Evolutionary conservation across 2,797 vertebrate species (phyloP), one percentile per base, ranked within the genome.

Genomic region (Gila robusta): DNA sequence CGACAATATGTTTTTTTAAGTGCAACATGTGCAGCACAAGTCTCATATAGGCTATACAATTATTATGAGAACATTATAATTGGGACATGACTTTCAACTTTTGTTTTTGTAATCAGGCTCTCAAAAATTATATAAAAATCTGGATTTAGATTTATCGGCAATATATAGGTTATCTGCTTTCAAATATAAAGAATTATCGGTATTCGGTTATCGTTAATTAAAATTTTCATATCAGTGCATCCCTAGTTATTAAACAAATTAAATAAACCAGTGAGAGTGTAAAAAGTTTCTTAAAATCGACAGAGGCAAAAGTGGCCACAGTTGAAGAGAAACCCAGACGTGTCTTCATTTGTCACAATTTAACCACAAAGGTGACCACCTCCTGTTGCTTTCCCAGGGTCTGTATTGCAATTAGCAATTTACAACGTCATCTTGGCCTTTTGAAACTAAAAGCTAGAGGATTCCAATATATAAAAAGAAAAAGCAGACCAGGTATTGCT

Each of bases 291-390:
- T 21, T 3, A 23, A 35, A 35, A 47, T 35, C 26, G 9, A 52
- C 72, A 74, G 17, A 7, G 3, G 10, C 5, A 11, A 56, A 37
- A 37, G 19, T 52, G 10, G 49, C 52, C 32, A 37, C 11, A 37
- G 52, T 5, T 77, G 23, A 79, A 41, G 35, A 79, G 76, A 79
- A 2, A 35, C 12, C 41, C 39, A 28, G 37, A 28, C 9, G 35
- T 66, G 14, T 44, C 78, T 79, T 79, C 39, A 66, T 19, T 44
- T 56, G 74, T 77, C 32, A 77, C 32, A 77, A 77, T 62, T 79
- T 88, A 87, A 79, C 67, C 81, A 79, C 84, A 84, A 86, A 89
- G 81, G 72, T 59, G 79, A 82, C 21, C 62, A 71, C 72, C 69
- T 79, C 32, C 12, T 5, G n/a, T 79, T 72, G 76, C 76, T 82